Evolutionary conservation across 1,140 invertebrate genomes (phyloP).

Genomic region (Parasteatoda tepidariorum): DNA sequence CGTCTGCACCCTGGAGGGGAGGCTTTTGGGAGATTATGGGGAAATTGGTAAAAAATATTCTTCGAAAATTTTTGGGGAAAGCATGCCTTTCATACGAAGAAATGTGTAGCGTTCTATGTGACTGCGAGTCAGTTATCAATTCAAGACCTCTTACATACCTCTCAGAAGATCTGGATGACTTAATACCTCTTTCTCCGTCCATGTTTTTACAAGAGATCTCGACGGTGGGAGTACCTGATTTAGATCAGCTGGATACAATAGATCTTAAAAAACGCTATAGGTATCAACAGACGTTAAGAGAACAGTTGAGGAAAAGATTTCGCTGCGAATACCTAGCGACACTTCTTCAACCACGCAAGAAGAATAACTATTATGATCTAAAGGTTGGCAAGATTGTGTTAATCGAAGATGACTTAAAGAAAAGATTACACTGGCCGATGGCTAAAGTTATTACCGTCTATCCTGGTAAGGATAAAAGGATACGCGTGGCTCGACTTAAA

Average conservation of each 20-base stretch:
- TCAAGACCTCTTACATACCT: conserved; percentile 1
- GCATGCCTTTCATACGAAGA: not conserved
- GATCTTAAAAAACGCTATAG: not conserved
- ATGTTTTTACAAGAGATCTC: not conserved
- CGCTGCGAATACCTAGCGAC: not conserved
- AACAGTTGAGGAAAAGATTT: conserved; percentile 23
- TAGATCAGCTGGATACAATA: conserved; percentile 3
- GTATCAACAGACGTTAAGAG: not conserved
- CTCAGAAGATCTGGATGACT: not conserved
- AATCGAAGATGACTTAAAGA: not conserved
- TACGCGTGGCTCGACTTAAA: not conserved
- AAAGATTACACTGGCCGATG: not conserved
- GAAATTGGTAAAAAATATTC: not conserved
- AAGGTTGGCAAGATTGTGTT: not conserved
- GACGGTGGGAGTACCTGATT: conserved; percentile 9
- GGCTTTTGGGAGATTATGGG: not conserved
- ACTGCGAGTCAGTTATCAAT: not conserved
- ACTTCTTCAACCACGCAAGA: not conserved
- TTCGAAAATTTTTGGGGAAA: not conserved
- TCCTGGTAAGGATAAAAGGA: not conserved
- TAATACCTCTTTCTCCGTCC: not conserved
- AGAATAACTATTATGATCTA: not conserved
- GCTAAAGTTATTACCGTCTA: not conserved
- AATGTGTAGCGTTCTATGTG: not conserved
- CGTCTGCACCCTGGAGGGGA: not conserved